Percentiles rank a stretch among this genome's conserved stretches.
Conservation (phyloP, 1,140 invertebrate species). For the Trichonephila clavipes region DNA sequence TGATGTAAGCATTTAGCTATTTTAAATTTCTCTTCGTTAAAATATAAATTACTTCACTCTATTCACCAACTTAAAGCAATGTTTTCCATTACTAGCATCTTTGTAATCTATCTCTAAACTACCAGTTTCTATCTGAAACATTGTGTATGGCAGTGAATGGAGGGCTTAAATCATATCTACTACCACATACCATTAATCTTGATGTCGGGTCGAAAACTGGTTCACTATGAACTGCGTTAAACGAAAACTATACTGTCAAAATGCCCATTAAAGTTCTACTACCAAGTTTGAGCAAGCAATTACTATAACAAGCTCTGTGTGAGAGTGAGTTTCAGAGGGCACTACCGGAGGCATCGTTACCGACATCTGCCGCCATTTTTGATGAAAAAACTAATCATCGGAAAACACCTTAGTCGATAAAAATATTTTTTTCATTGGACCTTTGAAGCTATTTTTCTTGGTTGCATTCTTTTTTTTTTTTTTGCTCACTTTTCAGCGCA, state of each 20-base stretch:
- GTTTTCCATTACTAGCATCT: too few relatives aligned
- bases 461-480: too few relatives aligned
- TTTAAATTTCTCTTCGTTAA: too few relatives aligned
- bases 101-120: too few relatives aligned
- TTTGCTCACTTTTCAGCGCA: not conserved
- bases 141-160: too few relatives aligned
- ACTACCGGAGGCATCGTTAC: not conserved
- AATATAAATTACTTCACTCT: too few relatives aligned
- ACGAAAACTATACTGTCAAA: not conserved
- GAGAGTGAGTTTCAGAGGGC: not conserved
- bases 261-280: not conserved
- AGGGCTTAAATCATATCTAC: not conserved
- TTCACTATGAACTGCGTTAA: not conserved
- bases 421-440: not conserved
- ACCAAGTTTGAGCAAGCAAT: not conserved
- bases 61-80: too few relatives aligned
- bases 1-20: too few relatives aligned
- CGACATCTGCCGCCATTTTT: not conserved
- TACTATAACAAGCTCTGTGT: not conserved
- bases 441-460: not conserved
- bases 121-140: too few relatives aligned
- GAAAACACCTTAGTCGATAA: conserved; percentile 18
- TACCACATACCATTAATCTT: not conserved
- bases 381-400: conserved; percentile 16
- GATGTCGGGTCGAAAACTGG: not conserved